Percentiles rank a stretch among this genome's conserved stretches.
Evolutionary conservation across 2,113 vertebrate genomes (phyloP).

Genomic region (Cheirogaleus medius): DNA sequence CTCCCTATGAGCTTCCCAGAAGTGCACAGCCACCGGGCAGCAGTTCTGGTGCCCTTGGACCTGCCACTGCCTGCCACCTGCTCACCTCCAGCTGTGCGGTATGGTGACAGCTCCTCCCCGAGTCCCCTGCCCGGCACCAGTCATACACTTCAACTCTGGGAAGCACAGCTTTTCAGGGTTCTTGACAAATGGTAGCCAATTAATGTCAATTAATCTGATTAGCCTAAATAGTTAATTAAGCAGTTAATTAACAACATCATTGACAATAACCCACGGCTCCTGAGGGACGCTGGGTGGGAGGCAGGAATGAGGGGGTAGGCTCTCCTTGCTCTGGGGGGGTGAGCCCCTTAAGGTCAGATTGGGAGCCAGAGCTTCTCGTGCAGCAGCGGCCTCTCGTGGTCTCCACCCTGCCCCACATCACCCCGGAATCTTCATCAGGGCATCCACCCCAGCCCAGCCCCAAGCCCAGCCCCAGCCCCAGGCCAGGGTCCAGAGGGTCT

Average conservation of each 20-base stretch:
- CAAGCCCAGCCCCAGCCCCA: background rate
- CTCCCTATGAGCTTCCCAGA: background rate
- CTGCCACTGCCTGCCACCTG: background rate
- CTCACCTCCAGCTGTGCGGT: background rate
- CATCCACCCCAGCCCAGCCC: accelerated
- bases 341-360: background rate
- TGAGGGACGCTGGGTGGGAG: slow-evolving; percentile 37
- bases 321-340: background rate
- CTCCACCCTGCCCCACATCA: background rate
- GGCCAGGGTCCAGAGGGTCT: background rate
- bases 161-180: slow-evolving; percentile 62
- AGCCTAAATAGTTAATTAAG: slow-evolving; percentile 78
- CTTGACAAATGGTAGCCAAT: slow-evolving; percentile 77
- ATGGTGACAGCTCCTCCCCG: accelerated
- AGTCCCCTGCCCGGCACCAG: background rate
- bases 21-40: background rate
- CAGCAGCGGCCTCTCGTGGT: background rate
- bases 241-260: slow-evolving; percentile 68
- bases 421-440: background rate
- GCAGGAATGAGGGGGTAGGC: background rate
- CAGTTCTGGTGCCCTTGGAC: background rate
- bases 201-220: slow-evolving; percentile 80
- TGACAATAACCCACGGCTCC: slow-evolving; percentile 66
- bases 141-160: slow-evolving; percentile 40
- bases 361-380: too few relatives aligned